Evolutionary conservation across 2,113 vertebrate species (phyloP).

Genomic region (Rana temporaria): DNA sequence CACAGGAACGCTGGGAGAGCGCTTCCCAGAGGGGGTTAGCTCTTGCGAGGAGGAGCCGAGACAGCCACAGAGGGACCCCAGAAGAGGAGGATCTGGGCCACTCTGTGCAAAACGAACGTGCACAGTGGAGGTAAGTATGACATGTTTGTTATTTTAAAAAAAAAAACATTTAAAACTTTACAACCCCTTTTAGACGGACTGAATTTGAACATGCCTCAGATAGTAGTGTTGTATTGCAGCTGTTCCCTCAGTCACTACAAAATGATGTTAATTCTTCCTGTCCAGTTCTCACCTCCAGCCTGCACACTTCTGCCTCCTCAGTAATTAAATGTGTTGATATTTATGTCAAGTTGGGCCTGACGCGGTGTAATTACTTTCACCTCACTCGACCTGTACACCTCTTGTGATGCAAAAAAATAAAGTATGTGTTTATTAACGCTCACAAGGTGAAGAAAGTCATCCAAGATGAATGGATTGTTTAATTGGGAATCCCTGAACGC

Average conservation of each 20-base stretch:
- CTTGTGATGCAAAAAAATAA: background rate
- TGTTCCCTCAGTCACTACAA: background rate
- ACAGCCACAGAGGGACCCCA: too few species aligned
- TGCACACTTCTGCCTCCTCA: background rate
- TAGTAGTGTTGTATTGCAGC: background rate
- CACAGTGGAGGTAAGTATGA: too few species aligned
- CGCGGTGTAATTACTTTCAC: conserved; percentile 37
- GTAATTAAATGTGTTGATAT: conserved; percentile 29
- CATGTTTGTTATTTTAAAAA: too few species aligned
- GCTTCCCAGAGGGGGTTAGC: too few species aligned
- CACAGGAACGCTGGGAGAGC: too few species aligned
- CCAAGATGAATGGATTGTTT: background rate
- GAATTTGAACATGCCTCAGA: background rate
- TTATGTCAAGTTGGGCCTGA: background rate
- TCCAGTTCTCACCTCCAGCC: background rate
- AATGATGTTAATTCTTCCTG: conserved; percentile 31
- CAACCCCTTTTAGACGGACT: too few species aligned
- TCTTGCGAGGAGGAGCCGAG: too few species aligned
- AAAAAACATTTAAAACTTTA: too few species aligned
- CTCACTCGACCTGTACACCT: background rate
- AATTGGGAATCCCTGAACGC: conserved; percentile 3
- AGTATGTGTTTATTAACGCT: background rate
- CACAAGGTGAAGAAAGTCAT: background rate
- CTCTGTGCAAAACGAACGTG: too few species aligned
- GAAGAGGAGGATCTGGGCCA: too few species aligned